Conservation (phyloP, 1,140 invertebrate genomes). For the Ruditapes philippinarum region DNA sequence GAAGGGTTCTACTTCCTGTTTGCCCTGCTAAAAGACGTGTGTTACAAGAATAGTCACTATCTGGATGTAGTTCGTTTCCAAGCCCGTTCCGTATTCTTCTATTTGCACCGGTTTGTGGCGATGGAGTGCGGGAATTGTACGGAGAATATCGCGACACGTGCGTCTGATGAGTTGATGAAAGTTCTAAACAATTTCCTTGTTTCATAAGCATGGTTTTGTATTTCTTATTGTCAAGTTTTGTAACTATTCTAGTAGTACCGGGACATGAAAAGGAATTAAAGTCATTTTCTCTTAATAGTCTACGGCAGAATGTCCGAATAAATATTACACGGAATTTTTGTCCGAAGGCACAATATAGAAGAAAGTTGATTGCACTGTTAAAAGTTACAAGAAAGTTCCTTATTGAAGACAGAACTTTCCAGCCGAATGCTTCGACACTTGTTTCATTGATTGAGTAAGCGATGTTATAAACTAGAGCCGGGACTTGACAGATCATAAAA, state of each 20-base stretch:
- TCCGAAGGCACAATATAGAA: slow-evolving; percentile 99
- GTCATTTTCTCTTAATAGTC: slow-evolving; percentile 73
- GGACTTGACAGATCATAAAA: slow-evolving; percentile 96
- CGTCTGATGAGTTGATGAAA: slow-evolving; percentile 67
- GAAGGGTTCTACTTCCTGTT: not conserved
- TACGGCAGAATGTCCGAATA: slow-evolving; percentile 93
- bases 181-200: slow-evolving; percentile 29
- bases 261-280: slow-evolving; percentile 80
- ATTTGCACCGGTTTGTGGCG: not conserved
- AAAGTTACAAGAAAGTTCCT: slow-evolving; percentile 97
- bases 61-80: not conserved
- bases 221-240: slow-evolving; percentile 56
- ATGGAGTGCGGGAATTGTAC: slow-evolving; percentile 53
- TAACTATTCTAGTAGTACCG: slow-evolving; percentile 58
- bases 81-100: not conserved
- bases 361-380: slow-evolving; percentile 98
- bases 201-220: slow-evolving; percentile 49
- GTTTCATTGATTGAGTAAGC: slow-evolving; percentile 81
- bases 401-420: slow-evolving; percentile 80
- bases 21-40: not conserved
- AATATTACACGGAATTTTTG: slow-evolving; percentile 98
- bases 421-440: slow-evolving; percentile 68
- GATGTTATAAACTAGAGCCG: slow-evolving; percentile 96
- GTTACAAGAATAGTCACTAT: slow-evolving; percentile 17
- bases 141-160: slow-evolving; percentile 74